Base-by-base conservation (phyloP, 2,888 invertebrate genomes). In the Caenorhabditis sp. region DNA sequence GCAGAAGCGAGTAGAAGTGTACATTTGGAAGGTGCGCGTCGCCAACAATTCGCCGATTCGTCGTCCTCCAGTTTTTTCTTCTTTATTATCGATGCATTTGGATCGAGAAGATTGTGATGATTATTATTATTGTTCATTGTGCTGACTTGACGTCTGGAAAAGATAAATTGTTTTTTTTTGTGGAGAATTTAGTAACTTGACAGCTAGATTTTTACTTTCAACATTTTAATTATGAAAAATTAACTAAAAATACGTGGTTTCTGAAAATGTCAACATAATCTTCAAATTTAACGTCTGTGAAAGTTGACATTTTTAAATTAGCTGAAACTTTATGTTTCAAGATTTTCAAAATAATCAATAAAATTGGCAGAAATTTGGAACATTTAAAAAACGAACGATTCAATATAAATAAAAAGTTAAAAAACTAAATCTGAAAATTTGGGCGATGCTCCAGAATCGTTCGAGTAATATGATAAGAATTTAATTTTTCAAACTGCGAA, bases 1-100 rank as follows among this genome's bases (percentile, higher is more conserved):
- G 76, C 70, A 17, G 58, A 43, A 5, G 52, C 62, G 12, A 79
- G 61, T 5, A 76, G 26, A 1, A 69, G 14, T 38, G 63, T 69
- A 62, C 79, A 77, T 65, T 67, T 67, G 0, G 70, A 70, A 0
- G 67, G 59, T 67, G 38, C 27, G 12, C 21, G 25, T 58, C 64
- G 57, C 25, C 21, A 17, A 21, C 57, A 26, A 17, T 5, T 12
- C 64, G 61, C 31, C 17, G 26, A 31, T 8, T 67, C 65, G 17
- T 49, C 59, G n/a, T 76, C 69, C 10, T 71, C 64, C 23, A 66
- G 59, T 52, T 74, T 74, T 57, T 74, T 67, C 67, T 70, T 74
- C 57, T 74, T 73, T 43, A 62, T 66, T 12, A 58, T 20, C 17
- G 62, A 26, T 54, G 49, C 53, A 25, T 31, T 54, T 3, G 65